phyloP scores from a whole-genome alignment of 2,113 vertebrate genomes.

The Passer domesticus region DNA sequence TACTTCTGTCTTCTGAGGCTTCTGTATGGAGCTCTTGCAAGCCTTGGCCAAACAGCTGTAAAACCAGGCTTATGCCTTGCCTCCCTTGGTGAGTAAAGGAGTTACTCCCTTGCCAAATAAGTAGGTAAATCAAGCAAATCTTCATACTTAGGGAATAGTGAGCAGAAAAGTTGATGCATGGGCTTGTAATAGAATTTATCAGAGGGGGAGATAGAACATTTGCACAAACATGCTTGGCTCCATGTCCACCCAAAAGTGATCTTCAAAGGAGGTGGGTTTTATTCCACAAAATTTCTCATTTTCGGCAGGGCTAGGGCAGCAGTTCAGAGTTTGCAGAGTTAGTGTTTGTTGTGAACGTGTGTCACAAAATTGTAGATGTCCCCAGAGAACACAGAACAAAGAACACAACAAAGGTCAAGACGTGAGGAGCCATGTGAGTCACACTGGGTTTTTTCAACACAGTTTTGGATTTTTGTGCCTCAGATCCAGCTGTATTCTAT shows the following conservation, averaged over 20 bases:
- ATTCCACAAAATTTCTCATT: neutral
- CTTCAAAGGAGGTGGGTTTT: neutral
- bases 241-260: neutral
- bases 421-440: neutral
- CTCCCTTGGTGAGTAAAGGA: neutral
- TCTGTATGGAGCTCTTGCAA: neutral
- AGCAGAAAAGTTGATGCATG: neutral
- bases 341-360: rapidly evolving
- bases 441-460: neutral
- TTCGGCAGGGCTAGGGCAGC: neutral
- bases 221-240: neutral
- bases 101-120: neutral
- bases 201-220: neutral
- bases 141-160: neutral
- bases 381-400: neutral
- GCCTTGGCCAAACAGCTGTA: neutral
- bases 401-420: neutral
- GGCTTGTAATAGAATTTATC: neutral
- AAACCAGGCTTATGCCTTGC: neutral
- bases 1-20: neutral
- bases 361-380: neutral
- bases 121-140: neutral
- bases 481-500: neutral
- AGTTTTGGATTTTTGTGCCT: neutral
- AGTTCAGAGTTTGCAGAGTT: neutral